Percentiles rank a stretch among this genome's conserved stretches.
Conservation (phyloP, 2,113 vertebrate species). For the Brachyistius frenatus region DNA sequence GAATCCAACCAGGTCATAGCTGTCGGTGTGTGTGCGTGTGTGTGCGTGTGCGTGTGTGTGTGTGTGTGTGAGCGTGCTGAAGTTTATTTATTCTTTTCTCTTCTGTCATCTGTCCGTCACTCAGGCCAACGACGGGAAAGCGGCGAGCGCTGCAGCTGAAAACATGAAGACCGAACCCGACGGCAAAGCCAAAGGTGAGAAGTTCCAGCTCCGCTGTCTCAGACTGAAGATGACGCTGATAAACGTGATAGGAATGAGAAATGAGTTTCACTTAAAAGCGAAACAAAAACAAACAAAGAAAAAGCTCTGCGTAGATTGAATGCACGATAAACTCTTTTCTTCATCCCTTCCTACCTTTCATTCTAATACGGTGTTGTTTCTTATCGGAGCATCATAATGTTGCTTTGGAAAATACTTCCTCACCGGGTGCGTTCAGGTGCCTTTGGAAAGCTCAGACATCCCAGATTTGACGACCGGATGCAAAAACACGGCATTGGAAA, state of each 20-base stretch:
- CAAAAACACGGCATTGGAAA: too few species aligned
- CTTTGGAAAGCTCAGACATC: neutral
- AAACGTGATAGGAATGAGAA: neutral
- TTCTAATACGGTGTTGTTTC: slow-evolving; percentile 35
- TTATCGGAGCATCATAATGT: slow-evolving; percentile 11
- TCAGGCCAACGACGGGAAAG: slow-evolving; percentile 89
- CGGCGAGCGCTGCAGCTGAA: slow-evolving; percentile 85
- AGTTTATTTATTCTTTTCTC: neutral
- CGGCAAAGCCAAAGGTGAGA: slow-evolving; percentile 91
- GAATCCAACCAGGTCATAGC: too few species aligned
- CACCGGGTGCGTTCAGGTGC: slow-evolving; percentile 3
- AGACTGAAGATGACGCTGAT: too few species aligned
- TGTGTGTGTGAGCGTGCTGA: slow-evolving; percentile 8
- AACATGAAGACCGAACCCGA: slow-evolving; percentile 92
- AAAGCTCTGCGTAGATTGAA: neutral
- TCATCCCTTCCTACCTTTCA: slow-evolving; percentile 48
- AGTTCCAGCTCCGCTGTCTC: neutral
- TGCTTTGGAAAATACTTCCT: neutral
- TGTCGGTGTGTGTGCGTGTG: too few species aligned
- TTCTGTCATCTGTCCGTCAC: slow-evolving; percentile 9
- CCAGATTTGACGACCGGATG: too few species aligned
- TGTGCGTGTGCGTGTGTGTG: too few species aligned
- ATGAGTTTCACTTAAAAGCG: neutral
- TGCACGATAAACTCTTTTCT: neutral
- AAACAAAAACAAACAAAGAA: neutral